These are phyloP conservation scores for Heliconius congener DNA, from an alignment of 1,140 invertebrate species.

Conservation along the genomic window DNA sequence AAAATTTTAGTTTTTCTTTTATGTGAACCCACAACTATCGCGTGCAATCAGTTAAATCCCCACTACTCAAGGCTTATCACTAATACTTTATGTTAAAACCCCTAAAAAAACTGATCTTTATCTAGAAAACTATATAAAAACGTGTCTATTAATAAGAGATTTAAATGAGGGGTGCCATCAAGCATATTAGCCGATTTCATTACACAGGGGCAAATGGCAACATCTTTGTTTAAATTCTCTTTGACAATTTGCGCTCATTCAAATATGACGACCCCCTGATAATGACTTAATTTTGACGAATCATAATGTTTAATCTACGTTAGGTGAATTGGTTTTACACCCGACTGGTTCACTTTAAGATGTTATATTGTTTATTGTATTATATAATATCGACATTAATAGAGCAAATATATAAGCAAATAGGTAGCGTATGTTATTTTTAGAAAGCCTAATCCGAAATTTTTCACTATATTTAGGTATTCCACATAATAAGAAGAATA, in stretches of 20 bases:
- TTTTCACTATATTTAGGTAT: too few species aligned
- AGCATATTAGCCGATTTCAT: conserved; percentile 74
- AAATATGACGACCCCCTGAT: conserved; percentile 71
- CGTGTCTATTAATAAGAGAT: conserved; percentile 67
- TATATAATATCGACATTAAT: not conserved
- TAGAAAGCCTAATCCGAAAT: not conserved
- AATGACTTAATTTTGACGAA: conserved; percentile 69
- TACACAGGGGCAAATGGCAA: conserved; percentile 73
- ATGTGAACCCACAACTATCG: not conserved
- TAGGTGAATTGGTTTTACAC: conserved; percentile 44
- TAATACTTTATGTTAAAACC: not conserved
- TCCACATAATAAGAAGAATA: too few species aligned
- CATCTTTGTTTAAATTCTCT: conserved; percentile 79
- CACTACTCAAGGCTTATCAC: not conserved
- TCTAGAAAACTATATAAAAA: conserved; percentile 45
- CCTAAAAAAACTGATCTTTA: not conserved
- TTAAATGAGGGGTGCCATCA: conserved; percentile 69
- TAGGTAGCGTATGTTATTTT: too few species aligned
- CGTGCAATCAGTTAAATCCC: not conserved
- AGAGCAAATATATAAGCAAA: too few species aligned
- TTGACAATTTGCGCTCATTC: conserved; percentile 80
- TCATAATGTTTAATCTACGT: conserved; percentile 55
- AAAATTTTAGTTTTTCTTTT: not conserved
- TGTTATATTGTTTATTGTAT: not conserved
- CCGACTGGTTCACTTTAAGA: conserved; percentile 31